phyloP scores from a whole-genome alignment of 1,140 invertebrate species.

The Saxidomus purpurata region DNA sequence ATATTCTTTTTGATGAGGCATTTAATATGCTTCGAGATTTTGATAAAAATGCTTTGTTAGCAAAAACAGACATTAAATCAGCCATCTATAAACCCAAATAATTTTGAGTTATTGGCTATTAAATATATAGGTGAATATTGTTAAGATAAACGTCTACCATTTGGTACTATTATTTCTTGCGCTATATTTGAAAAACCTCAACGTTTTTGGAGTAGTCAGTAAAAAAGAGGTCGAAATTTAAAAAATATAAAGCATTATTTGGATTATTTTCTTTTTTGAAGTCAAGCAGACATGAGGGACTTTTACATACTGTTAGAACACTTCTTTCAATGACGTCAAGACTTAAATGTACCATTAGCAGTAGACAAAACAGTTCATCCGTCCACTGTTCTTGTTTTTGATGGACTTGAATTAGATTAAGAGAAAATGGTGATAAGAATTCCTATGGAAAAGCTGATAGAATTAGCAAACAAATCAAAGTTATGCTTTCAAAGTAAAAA shows the following conservation, averaged over 20 bases:
- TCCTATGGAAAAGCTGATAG: slow-evolving; percentile 32
- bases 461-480: slow-evolving; percentile 4
- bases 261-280: no score
- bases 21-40: slow-evolving; percentile 58
- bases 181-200: slow-evolving; percentile 15
- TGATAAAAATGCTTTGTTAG: slow-evolving; percentile 14
- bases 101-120: slow-evolving; percentile 39
- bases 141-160: slow-evolving; percentile 1
- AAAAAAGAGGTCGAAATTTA: no score
- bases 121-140: no score
- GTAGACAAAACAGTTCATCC: slow-evolving; percentile 48
- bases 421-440: slow-evolving; percentile 53
- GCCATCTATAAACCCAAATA: slow-evolving; percentile 23
- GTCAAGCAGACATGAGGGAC: not conserved
- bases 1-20: slow-evolving; percentile 65
- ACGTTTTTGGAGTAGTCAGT: no score
- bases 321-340: not conserved
- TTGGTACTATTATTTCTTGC: slow-evolving; percentile 10
- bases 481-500: not conserved
- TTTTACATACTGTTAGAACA: not conserved
- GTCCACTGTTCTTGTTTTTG: slow-evolving; percentile 43
- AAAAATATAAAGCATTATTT: no score
- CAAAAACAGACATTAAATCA: slow-evolving; percentile 56
- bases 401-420: slow-evolving; percentile 50
- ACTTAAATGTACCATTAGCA: slow-evolving; percentile 41